phyloP scores from a whole-genome alignment of 2,797 vertebrate species.

The Danio jaintianensis region DNA sequence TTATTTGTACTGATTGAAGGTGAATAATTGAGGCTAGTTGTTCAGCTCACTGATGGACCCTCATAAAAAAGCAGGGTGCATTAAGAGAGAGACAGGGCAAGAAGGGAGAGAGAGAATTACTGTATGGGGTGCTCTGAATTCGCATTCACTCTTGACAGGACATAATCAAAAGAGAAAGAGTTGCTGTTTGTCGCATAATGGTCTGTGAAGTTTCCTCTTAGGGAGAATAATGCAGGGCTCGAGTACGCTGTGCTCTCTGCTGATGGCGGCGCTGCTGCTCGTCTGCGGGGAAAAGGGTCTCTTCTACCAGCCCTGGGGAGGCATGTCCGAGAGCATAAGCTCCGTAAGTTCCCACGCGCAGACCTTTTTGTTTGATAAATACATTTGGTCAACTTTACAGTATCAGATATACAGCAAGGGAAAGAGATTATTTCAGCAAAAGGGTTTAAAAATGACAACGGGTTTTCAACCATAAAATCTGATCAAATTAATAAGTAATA shows the following conservation, averaged over 20 bases:
- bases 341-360: slow-evolving; percentile 23
- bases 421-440: too few species aligned
- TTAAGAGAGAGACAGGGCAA: slow-evolving; percentile 22
- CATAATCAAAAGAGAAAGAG: not conserved
- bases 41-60: slow-evolving; percentile 38
- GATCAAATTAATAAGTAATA: too few species aligned
- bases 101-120: slow-evolving; percentile 13
- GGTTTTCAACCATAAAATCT: too few species aligned
- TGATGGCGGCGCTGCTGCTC: slow-evolving; percentile 56
- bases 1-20: slow-evolving; percentile 46
- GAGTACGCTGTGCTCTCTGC: slow-evolving; percentile 42
- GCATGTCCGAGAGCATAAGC: slow-evolving; percentile 41
- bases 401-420: too few species aligned
- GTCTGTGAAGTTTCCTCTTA: not conserved
- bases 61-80: slow-evolving; percentile 30
- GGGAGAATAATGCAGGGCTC: slow-evolving; percentile 28
- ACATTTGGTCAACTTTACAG: not conserved
- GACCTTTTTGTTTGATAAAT: not conserved
- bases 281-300: slow-evolving; percentile 59
- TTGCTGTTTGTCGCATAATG: not conserved
- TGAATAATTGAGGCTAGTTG: slow-evolving; percentile 47
- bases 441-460: too few species aligned
- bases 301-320: slow-evolving; percentile 49
- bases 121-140: not conserved
- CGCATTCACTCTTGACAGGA: not conserved